Base-by-base conservation (phyloP, 1,140 invertebrate species). In the Plectrocnemia conspersa region DNA sequence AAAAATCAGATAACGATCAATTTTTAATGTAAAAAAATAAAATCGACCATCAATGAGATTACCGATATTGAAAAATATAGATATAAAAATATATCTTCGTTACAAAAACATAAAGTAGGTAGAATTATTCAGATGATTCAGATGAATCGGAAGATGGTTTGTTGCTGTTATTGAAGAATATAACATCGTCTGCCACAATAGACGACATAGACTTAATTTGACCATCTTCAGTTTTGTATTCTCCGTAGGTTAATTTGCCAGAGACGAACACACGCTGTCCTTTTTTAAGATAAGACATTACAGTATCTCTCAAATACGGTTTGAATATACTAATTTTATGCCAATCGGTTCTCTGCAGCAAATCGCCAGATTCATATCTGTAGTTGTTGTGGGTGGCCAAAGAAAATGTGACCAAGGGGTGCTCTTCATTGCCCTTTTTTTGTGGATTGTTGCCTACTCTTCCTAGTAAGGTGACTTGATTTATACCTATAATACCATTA, bases 291-390 rank as follows among this genome's bases (percentile, higher is more conserved):
- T 83, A 89, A 63, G 82, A 82, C 59, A 84, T 82, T 1, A 92
- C 83, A 11, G 74, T 80, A 11, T 94, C 89, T 19, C 91, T 73
- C 1, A 97, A 76, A 44, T 76, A 76, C 2, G 89, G 90, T 66
- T 86, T 91, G 65, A 96, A 97, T 3, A 95, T 83, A 63, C 86
- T 86, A 42, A 96, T 73, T 64, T 87, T 79, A 67, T 97, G 93
- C 93, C 92, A 95, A 57, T 94, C 90, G 15, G 91, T 93, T 63
- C 86, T 82, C 67, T 93, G 89, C 9, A 86, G 69, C 63, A 86
- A 77, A 64, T 91, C 86, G 15, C 89, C 89, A 71, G 76, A 80
- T 64, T 82, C 80, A 72, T 83, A 83, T 65, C 83, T 85, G 65
- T 89, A 93, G 71, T 89, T 91, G 9, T 80, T 82, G 64, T 93